Percentiles rank a stretch among this genome's conserved stretches.
Evolutionary conservation across 2,888 invertebrate genomes (phyloP).

Genomic region (Himalopsyche anomala): DNA sequence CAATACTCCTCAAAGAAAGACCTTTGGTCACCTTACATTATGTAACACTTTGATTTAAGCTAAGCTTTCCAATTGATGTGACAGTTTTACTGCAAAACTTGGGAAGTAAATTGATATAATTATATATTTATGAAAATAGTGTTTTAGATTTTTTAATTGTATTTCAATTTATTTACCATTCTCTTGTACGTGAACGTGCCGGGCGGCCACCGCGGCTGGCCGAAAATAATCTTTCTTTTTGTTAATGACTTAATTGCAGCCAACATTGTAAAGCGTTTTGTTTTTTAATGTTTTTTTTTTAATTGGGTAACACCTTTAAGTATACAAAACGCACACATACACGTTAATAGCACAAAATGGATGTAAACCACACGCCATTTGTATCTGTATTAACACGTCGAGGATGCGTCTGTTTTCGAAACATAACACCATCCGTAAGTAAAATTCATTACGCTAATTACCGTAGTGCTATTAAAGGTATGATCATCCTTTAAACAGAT

Average conservation of each 20-base stretch:
- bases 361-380: slow-evolving; percentile 36
- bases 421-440: too few relatives aligned
- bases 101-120: too few relatives aligned
- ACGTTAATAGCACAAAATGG: slow-evolving; percentile 27
- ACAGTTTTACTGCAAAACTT: too few relatives aligned
- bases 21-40: too few relatives aligned
- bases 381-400: slow-evolving; percentile 37
- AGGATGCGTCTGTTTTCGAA: neutral
- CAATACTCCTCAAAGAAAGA: too few relatives aligned
- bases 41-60: too few relatives aligned
- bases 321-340: slow-evolving; percentile 30
- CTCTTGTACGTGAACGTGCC: neutral
- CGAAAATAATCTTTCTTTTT: slow-evolving; percentile 40
- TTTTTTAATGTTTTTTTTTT: slow-evolving; percentile 23
- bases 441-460: too few relatives aligned
- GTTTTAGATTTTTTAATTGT: too few relatives aligned
- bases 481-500: too few relatives aligned
- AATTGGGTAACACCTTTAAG: slow-evolving; percentile 43
- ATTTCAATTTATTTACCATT: slow-evolving; percentile 7
- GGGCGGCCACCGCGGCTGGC: neutral
- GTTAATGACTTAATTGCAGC: slow-evolving; percentile 42
- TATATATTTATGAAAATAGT: too few relatives aligned
- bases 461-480: too few relatives aligned
- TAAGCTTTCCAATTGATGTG: too few relatives aligned
- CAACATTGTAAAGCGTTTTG: slow-evolving; percentile 41